Base-by-base conservation (phyloP, 2,113 vertebrate genomes). In the Drymodes brunneopygia region DNA sequence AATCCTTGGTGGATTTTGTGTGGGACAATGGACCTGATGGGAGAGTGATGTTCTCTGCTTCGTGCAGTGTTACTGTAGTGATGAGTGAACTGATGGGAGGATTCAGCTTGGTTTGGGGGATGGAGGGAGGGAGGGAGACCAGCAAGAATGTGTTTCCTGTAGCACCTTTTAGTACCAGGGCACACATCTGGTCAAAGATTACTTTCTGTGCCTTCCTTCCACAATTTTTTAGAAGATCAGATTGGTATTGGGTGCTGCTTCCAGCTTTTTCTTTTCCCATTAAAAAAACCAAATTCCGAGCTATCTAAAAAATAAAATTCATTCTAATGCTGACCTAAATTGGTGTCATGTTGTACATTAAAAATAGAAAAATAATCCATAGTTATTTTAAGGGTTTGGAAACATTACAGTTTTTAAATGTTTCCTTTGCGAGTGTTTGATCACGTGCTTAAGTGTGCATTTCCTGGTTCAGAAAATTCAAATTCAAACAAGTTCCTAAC, bases 31-130 rank as follows among this genome's bases (percentile, higher is more conserved):
- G 12, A 20, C 15, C 56, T 20, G 35, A 9, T 5, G 24, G 78
- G 31, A 22, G 9, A 20, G n/a, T 0, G 0, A 9, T 24, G 2
- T 9, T 72, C 31, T 61, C 28, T 23, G 1, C 36, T 73, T 40
- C 54, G 36, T 20, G 48, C 40, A 36, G 53, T 18, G 50, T 19
- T 50, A 3, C 4, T 16, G 42, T 17, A 8, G 50, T 1, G 1
- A 28, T n/a, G 48, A 47, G 27, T 29, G 67, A 72, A 11, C 27
- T n/a, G 18, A 17, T 45, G 2, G 3, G 18, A 80, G 42, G 38
- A 21, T 56, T 79, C 35, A 4, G 0, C 79, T 77, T 56, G 35
- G 9, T 29, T 75, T 80, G 42, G 27, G 21, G 9, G 2, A 14
- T 35, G 24, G 33, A 44, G n/a, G 21, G 6, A 44, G n/a, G 21